Conservation (phyloP, 2,113 vertebrate species). For the Pseudopodoces humilis region DNA sequence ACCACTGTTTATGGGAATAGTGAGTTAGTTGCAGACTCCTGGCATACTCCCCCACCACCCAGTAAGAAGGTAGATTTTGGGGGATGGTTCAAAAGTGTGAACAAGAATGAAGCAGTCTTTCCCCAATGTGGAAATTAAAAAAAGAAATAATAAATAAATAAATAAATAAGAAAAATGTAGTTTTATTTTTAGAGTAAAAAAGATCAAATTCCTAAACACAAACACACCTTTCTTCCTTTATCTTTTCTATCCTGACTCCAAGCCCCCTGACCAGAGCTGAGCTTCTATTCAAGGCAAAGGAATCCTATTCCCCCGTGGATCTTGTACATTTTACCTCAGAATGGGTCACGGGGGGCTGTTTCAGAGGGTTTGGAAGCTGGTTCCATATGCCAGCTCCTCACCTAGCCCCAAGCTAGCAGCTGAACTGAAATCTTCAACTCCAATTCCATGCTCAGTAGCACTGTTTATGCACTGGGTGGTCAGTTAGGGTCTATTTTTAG, state of each 20-base stretch:
- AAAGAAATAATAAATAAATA: too few species aligned
- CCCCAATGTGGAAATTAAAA: background rate
- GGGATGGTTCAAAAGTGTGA: background rate
- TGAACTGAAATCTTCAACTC: background rate
- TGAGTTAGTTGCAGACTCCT: background rate
- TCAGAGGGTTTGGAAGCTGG: background rate
- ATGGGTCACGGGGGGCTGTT: background rate
- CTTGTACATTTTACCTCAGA: background rate
- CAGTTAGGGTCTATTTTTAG: conserved; percentile 44
- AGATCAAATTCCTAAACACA: background rate
- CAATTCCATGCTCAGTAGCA: background rate
- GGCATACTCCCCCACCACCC: background rate
- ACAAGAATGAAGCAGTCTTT: background rate
- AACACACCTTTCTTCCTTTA: background rate
- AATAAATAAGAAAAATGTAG: background rate
- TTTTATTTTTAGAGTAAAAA: background rate
- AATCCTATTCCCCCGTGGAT: fast-evolving
- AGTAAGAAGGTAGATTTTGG: background rate
- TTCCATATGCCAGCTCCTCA: fast-evolving
- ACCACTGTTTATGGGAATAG: background rate
- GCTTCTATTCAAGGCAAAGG: background rate
- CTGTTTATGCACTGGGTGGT: conserved; percentile 9
- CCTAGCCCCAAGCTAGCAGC: background rate
- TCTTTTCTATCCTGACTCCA: background rate
- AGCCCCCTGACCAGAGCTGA: background rate